phyloP scores from a whole-genome alignment of 2,888 invertebrate species.

The Sarcophaga carnaria region DNA sequence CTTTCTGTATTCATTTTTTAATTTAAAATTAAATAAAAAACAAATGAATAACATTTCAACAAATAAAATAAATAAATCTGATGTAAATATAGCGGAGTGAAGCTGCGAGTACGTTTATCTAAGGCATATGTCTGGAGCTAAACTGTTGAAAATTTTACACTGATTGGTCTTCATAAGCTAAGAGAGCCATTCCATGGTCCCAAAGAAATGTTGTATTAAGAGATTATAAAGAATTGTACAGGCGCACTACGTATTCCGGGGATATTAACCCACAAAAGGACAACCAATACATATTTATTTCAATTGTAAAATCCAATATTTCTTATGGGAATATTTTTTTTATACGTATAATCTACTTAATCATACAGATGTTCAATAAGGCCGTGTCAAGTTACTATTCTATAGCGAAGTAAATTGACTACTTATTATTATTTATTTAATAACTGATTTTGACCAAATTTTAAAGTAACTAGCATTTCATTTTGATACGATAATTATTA shows the following conservation, averaged over 20 bases:
- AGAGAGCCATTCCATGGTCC: slow-evolving; percentile 32
- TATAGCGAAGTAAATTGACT: too few species aligned
- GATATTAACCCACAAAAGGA: slow-evolving; percentile 38
- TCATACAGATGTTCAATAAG: too few species aligned
- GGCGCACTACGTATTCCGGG: slow-evolving; percentile 41
- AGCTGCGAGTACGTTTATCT: slow-evolving; percentile 67
- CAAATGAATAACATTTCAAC: slow-evolving; percentile 44
- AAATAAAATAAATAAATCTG: slow-evolving; percentile 61
- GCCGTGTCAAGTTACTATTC: too few species aligned
- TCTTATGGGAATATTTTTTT: not conserved
- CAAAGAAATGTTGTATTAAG: slow-evolving; percentile 17
- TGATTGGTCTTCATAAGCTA: slow-evolving; percentile 46
- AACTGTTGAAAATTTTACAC: slow-evolving; percentile 60
- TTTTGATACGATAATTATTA: too few species aligned
- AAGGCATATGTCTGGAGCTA: slow-evolving; percentile 69
- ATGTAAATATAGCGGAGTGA: slow-evolving; percentile 60
- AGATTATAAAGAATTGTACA: slow-evolving; percentile 34
- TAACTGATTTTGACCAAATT: too few species aligned
- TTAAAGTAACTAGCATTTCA: too few species aligned
- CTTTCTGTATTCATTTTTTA: not conserved
- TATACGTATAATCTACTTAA: too few species aligned
- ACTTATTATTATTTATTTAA: too few species aligned
- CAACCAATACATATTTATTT: not conserved
- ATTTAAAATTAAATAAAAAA: slow-evolving; percentile 51
- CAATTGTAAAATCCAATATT: not conserved